Evolutionary conservation across 2,797 vertebrate species (phyloP), one percentile per base, ranked within the genome.

Genomic region (Phyllotis vaccarum): DNA sequence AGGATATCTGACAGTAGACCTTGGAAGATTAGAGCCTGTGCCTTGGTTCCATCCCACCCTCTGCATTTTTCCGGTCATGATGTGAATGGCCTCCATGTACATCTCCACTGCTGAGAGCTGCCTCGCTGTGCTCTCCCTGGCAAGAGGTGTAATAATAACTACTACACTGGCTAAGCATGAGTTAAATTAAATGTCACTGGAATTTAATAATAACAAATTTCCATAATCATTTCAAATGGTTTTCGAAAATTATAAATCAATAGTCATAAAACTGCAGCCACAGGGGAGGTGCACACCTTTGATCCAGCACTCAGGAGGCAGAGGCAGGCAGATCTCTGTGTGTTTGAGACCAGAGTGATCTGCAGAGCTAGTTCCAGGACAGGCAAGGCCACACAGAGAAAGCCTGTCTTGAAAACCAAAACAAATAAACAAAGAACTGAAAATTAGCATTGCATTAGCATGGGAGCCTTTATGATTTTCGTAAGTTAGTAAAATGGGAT

Each of bases 221-320:
- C 72, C 80, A 90, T 95, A 93, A 95, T 1, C 3, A 88, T 56
- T 96, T 93, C 78, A 96, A 90, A 6, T 62, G 52, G 14, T 76
- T 93, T 96, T 96, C 17, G 89, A 66, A 96, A 96, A 93, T 37
- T 72, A 94, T 60, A 96, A 82, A 90, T 75, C 60, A 72, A 75
- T 16, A 88, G 34, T 74, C 62, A 76, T 27, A 94, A 91, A 94
- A 76, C 34, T 83, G 27, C 40, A 64, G 43, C 34, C 54, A 34
- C 11, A 56, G 1, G 34, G 64, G 64, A 34, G 64, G 13, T 76
- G 81, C 64, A 66, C 2, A 2, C 13, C 31, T 66, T 66, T 66
- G 34, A 66, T 66, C 31, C 62, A 31, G 58, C 58, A 60, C 21
- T 60, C 22, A 31, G 62, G 11, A 64, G 62, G 62, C 62, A 31